phyloP scores from a whole-genome alignment of 1,140 invertebrate species.

The Sogatella furcifera region DNA sequence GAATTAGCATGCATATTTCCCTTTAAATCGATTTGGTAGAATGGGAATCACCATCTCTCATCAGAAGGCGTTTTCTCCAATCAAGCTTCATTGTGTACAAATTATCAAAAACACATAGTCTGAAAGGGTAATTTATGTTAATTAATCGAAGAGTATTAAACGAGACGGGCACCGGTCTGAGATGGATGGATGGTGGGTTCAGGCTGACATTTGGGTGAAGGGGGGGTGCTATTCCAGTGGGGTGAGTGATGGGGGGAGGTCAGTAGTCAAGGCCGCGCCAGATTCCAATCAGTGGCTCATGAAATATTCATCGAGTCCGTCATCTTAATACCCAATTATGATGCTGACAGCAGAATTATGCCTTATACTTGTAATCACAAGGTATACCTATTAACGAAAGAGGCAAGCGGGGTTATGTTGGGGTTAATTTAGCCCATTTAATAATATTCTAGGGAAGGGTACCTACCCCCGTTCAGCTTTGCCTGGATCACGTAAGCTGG shows the following conservation, averaged over 20 bases:
- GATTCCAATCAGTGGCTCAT: conserved; percentile 9
- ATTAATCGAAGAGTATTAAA: neutral
- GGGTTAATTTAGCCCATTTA: conserved; percentile 2
- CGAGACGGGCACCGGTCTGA: neutral
- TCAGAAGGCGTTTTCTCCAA: too few relatives aligned
- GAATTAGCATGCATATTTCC: too few relatives aligned
- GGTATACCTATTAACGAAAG: neutral
- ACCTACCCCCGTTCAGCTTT: too few relatives aligned
- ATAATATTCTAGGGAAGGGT: neutral
- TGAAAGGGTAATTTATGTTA: neutral
- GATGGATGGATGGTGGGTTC: neutral
- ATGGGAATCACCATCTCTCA: too few relatives aligned
- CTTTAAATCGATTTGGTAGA: too few relatives aligned
- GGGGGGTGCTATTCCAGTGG: neutral
- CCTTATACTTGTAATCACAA: conserved; percentile 13
- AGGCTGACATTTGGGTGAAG: neutral
- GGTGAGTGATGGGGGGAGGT: neutral
- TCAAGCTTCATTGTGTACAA: too few relatives aligned
- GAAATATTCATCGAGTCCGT: conserved; percentile 17
- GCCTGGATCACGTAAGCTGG: too few relatives aligned
- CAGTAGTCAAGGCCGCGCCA: neutral
- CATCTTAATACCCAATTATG: conserved; percentile 21
- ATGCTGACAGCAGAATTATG: conserved; percentile 22
- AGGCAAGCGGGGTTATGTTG: neutral
- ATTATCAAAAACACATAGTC: too few relatives aligned